Conservation (phyloP, 2,113 vertebrate genomes). For the Rhinoptilus africanus region DNA sequence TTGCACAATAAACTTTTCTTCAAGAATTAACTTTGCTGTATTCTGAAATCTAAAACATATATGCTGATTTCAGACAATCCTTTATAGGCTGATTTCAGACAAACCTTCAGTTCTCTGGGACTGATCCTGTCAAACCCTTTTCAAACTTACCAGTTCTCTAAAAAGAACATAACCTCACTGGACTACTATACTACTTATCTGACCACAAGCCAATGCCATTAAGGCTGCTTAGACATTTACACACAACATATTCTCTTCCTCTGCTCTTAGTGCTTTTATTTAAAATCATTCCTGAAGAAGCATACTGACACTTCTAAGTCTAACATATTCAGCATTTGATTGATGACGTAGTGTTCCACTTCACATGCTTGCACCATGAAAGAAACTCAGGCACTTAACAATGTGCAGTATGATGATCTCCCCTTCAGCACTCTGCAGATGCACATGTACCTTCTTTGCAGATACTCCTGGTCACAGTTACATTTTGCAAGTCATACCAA, state of each 20-base stretch:
- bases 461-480: neutral
- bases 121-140: neutral
- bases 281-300: neutral
- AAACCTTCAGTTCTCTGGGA: neutral
- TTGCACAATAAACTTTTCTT: neutral
- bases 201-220: neutral
- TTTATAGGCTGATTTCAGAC: neutral
- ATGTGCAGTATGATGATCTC: neutral
- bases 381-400: neutral
- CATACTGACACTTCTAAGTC: neutral
- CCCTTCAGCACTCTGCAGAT: neutral
- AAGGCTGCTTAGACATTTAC: neutral
- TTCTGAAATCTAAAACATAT: neutral
- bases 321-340: neutral
- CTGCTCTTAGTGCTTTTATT: neutral
- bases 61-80: neutral
- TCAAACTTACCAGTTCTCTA: neutral
- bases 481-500: neutral
- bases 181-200: neutral
- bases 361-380: neutral
- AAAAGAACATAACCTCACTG: neutral
- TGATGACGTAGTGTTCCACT: neutral
- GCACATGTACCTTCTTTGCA: neutral
- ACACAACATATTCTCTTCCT: neutral
- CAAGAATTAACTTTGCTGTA: neutral